Percentiles rank a stretch among this genome's conserved stretches.
phyloP scores from a whole-genome alignment of 2,888 invertebrate species.

The Tipula lateralis region DNA sequence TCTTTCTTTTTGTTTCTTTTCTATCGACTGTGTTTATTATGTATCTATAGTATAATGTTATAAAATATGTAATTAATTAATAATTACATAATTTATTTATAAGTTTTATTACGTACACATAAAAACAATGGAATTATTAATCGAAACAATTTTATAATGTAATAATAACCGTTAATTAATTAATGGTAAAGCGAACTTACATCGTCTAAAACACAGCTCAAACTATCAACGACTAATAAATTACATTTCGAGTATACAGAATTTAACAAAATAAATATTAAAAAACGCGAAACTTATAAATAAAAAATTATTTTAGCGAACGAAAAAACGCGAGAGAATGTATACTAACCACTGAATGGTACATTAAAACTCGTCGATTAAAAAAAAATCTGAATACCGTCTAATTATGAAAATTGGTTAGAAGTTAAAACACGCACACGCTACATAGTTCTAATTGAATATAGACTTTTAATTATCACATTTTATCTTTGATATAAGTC shows the following conservation, averaged over 20 bases:
- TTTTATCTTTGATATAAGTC: too few relatives aligned
- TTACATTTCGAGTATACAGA: not conserved
- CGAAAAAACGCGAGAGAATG: not conserved
- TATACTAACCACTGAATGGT: not conserved
- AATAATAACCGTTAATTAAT: not conserved
- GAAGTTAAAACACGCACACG: too few relatives aligned
- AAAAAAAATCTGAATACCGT: not conserved
- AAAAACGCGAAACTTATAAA: not conserved
- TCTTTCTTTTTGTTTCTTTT: not conserved
- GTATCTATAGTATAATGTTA: not conserved
- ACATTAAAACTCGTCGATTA: not conserved
- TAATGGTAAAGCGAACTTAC: not conserved
- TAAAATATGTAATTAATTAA: not conserved
- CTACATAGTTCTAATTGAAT: too few relatives aligned
- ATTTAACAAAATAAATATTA: not conserved
- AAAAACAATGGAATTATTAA: not conserved
- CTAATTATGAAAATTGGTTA: too few relatives aligned
- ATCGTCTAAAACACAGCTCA: not conserved
- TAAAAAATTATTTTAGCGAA: not conserved
- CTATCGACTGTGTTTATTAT: too few relatives aligned
- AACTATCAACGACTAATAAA: not conserved
- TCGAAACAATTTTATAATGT: not conserved
- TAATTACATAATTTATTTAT: not conserved
- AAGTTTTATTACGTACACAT: not conserved
- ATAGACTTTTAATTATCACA: too few relatives aligned